Conservation (phyloP, 2,797 vertebrate genomes). For the Taenioides sp. region DNA sequence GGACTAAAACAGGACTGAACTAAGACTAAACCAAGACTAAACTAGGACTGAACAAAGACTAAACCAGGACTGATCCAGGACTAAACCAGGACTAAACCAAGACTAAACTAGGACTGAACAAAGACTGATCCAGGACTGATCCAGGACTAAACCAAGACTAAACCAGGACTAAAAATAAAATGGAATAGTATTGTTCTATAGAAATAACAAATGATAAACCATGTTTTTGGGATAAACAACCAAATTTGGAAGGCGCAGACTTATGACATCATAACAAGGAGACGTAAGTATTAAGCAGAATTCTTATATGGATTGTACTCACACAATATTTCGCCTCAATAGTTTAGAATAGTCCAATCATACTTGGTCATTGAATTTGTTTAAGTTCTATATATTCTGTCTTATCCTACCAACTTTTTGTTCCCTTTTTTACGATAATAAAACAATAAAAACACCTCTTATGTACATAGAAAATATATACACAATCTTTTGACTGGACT, state of each 20-base stretch:
- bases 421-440: slow-evolving; percentile 16
- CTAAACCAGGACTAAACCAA: too few species aligned
- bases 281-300: background rate
- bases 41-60: too few species aligned
- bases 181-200: too few species aligned
- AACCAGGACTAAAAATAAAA: too few species aligned
- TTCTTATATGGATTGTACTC: background rate
- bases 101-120: too few species aligned
- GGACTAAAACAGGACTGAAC: too few species aligned
- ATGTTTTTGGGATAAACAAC: too few species aligned
- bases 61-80: too few species aligned
- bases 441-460: slow-evolving; percentile 40
- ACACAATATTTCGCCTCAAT: background rate
- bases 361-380: background rate
- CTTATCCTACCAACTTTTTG: slow-evolving; percentile 23
- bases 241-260: background rate
- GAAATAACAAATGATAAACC: too few species aligned
- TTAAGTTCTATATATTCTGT: slow-evolving; percentile 42
- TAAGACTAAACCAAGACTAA: too few species aligned
- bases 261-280: background rate
- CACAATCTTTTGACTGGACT: slow-evolving; percentile 55
- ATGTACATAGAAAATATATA: slow-evolving; percentile 65
- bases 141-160: too few species aligned
- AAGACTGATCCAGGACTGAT: too few species aligned
- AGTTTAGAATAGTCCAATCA: background rate